phyloP scores from a whole-genome alignment of 1,140 invertebrate genomes.

The Drosophila repletoides region DNA sequence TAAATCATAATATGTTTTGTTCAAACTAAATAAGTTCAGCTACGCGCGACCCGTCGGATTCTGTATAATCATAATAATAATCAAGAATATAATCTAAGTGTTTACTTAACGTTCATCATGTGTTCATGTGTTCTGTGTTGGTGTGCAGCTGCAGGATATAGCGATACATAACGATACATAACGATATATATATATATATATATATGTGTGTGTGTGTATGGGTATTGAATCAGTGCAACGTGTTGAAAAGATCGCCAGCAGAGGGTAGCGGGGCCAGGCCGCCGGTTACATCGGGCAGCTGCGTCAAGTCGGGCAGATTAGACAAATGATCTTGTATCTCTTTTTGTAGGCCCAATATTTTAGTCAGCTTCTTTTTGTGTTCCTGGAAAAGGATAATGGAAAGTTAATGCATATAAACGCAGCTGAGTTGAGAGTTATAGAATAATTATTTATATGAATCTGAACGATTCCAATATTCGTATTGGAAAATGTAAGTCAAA shows the following conservation, averaged over 20 bases:
- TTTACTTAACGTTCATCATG: too few relatives aligned
- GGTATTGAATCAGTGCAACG: slow-evolving; percentile 64
- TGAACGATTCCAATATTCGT: too few relatives aligned
- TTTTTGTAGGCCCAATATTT: slow-evolving; percentile 91
- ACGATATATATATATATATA: not conserved
- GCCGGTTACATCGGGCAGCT: slow-evolving; percentile 94
- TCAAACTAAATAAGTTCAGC: too few relatives aligned
- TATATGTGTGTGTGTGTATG: too few relatives aligned
- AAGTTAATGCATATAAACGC: too few relatives aligned
- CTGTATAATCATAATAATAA: slow-evolving; percentile 6
- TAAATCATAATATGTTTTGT: slow-evolving; percentile 10
- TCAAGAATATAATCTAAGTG: not conserved
- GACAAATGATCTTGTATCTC: slow-evolving; percentile 96
- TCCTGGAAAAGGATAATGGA: slow-evolving; percentile 86
- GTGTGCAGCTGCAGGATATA: slow-evolving; percentile 1
- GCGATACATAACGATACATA: not conserved
- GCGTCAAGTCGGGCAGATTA: slow-evolving; percentile 95
- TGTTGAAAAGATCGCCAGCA: slow-evolving; percentile 95
- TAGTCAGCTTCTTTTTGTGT: slow-evolving; percentile 92
- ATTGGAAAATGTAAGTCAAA: too few relatives aligned
- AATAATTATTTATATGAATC: too few relatives aligned
- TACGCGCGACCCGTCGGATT: not conserved
- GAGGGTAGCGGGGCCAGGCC: slow-evolving; percentile 95
- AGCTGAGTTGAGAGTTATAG: too few relatives aligned
- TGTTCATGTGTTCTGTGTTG: slow-evolving; percentile 2